Evolutionary conservation across 2,113 vertebrate genomes (phyloP), one percentile per base, ranked within the genome.

Genomic region (Geococcyx californianus): DNA sequence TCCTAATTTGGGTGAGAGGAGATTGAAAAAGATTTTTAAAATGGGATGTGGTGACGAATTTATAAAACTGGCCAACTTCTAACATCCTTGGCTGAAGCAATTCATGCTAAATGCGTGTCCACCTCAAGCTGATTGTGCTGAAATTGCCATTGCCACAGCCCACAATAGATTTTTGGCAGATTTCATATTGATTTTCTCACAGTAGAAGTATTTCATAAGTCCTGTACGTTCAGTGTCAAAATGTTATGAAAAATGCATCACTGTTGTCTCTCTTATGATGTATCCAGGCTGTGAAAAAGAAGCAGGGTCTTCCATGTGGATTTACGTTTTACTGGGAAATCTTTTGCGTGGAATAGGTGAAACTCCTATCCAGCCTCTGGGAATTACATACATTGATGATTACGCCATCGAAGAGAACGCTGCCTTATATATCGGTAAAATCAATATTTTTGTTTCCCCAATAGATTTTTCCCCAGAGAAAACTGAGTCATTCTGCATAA

Each of bases 271-370:
- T 86, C 31, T 60, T 72, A 60, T 59, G 72, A 21, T 80, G 31
- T 33, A 33, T 55, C 19, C 89, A 99, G 99, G 97, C 34, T 99
- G 99, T 97, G 98, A 98, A 90, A 97, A 98, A 78, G 98, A 98
- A 42, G 64, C 97, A 8, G 98, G 98, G 10, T 98, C 98, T 2
- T 98, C 98, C 88, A 96, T 99, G 98, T 99, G 99, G 99, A 95
- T 99, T 62, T 99, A 98, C 9, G 98, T 99, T 52, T 98, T 99
- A 42, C 84, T 99, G 11, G 99, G 99, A 42, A 99, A 99, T 92
- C 98, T 99, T 95, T 93, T 99, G 54, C 98, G 99, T 76, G 99
- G 99, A 52, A 98, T 99, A 49, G 99, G 99, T 56, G 99, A 99
- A 94, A 99, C 99, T 26, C 99, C 99, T 6, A 98, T 99, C 91